These are phyloP conservation scores for Maniola hyperantus DNA, from an alignment of 2,888 invertebrate species.

Conservation along the genomic window DNA sequence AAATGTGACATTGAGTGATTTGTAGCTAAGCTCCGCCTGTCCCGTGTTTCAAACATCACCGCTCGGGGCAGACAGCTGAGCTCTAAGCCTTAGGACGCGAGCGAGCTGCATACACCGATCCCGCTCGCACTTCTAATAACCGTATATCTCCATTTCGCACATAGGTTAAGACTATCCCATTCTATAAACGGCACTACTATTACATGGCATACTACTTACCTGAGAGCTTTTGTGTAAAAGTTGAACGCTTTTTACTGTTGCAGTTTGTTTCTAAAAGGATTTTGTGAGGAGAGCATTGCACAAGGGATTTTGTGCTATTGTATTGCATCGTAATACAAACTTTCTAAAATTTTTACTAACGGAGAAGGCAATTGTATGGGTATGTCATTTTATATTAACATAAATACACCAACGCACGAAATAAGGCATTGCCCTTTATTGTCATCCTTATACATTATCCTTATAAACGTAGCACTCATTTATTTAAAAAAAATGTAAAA, in stretches of 20 bases:
- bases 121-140: slow-evolving; percentile 56
- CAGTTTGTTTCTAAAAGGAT: slow-evolving; percentile 71
- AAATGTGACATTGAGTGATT: slow-evolving; percentile 84
- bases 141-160: slow-evolving; percentile 61
- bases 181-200: slow-evolving; percentile 77
- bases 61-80: slow-evolving; percentile 81
- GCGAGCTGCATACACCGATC: slow-evolving; percentile 68
- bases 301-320: slow-evolving; percentile 55
- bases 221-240: slow-evolving; percentile 81
- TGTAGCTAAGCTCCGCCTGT: slow-evolving; percentile 84
- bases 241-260: slow-evolving; percentile 76
- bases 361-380: slow-evolving; percentile 12
- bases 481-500: too few species aligned
- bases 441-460: neutral
- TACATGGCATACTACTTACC: slow-evolving; percentile 75
- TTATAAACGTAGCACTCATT: too few species aligned
- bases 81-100: slow-evolving; percentile 74
- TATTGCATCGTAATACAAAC: slow-evolving; percentile 38
- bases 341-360: slow-evolving; percentile 31
- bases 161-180: slow-evolving; percentile 70
- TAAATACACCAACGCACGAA: neutral
- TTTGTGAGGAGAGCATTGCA: slow-evolving; percentile 63
- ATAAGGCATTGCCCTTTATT: neutral
- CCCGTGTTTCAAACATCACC: slow-evolving; percentile 84
- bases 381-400: slow-evolving; percentile 6